phyloP scores from a whole-genome alignment of 2,797 vertebrate species.

The Limosa lapponica region DNA sequence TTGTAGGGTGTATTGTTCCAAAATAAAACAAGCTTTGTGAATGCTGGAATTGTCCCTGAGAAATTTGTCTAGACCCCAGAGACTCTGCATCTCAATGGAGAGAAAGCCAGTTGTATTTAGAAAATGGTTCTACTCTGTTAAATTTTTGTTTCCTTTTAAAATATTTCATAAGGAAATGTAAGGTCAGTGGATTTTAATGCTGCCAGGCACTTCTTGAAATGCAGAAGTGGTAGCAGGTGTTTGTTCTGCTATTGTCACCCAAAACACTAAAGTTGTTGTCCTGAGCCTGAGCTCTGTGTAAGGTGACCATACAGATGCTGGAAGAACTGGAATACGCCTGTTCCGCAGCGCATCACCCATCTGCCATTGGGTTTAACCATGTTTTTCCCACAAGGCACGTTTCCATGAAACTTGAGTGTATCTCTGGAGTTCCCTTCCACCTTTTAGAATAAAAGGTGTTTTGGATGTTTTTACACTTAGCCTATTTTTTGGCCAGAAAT shows the following conservation, averaged over 20 bases:
- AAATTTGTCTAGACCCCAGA: neutral
- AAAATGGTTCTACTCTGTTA: neutral
- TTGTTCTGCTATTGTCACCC: neutral
- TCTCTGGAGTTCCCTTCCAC: neutral
- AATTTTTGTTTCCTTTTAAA: neutral
- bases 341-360: neutral
- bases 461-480: neutral
- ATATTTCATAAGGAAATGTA: neutral
- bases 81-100: neutral
- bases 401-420: neutral
- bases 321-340: neutral
- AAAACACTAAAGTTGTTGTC: neutral
- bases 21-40: neutral
- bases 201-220: neutral
- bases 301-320: neutral
- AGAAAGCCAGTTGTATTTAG: neutral
- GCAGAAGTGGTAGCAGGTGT: neutral
- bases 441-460: too few relatives aligned
- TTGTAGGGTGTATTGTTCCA: neutral
- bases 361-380: neutral
- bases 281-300: neutral
- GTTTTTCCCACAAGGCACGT: neutral
- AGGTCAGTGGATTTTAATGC: neutral
- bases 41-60: neutral
- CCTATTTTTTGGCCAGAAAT: neutral